Evolutionary conservation across 1,140 invertebrate genomes (phyloP), one percentile per base, ranked within the genome.

Genomic region (Nasonia vitripennis): DNA sequence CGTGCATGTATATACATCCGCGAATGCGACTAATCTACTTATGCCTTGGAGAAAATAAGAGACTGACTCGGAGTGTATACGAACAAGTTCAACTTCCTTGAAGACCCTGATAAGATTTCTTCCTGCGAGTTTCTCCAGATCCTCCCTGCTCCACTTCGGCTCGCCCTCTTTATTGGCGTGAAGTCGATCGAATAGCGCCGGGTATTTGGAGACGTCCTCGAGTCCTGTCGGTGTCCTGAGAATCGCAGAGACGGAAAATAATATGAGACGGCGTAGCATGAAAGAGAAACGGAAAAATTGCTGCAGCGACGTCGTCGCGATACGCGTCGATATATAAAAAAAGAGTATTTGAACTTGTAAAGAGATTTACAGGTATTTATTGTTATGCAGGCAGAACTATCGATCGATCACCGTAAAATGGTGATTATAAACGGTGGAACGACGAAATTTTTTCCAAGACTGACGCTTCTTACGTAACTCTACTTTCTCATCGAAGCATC

Each of bases 141-240:
- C 95, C n/a, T 93, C 92, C 75, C 94, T 92, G 0, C 93, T 94
- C 96, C 96, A 97, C 11, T 90, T 91, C 77, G 92, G 92, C 41
- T 94, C 92, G 45, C 90, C 90, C 12, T 88, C 71, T 75, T 83
- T 81, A 77, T 90, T 90, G 20, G 93, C 90, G 41, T 93, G 90
- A 10, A 96, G 91, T 81, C 94, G 93, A 83, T 95, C 94, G 88
- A 96, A 95, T 73, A 96, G 89, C 86, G 94, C 93, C 0, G 95
- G 95, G 90, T 96, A 96, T 87, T 94, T 96, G 4, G 95, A 96
- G 3, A 95, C 95, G 88, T 96, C 95, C 88, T 96, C 95, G 75
- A 96, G 91, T 41, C 95, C 95, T 45, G 89, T 87, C 0, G 96
- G 95, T 81, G 91, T 94, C 89, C 93, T 96, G 90, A 80, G 91